Conservation (phyloP, 2,888 invertebrate genomes). For the Venusia cambrica region DNA sequence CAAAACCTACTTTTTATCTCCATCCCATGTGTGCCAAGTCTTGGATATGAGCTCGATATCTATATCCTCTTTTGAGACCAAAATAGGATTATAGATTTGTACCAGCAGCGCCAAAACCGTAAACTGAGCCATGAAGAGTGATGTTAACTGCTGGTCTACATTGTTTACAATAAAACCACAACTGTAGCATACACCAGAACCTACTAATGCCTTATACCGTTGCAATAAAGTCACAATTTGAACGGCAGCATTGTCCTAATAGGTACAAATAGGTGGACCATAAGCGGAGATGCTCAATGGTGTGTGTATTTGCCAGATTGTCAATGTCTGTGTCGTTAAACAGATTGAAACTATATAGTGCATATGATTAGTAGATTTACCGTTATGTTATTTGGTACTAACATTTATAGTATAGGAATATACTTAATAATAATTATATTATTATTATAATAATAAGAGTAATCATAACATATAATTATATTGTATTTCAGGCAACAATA, state of each 20-base stretch:
- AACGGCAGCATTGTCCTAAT: constrained; percentile 21
- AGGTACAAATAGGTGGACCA: constrained; percentile 31
- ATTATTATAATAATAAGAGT: too few relatives aligned
- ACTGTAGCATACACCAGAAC: constrained; percentile 14
- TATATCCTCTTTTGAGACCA: constrained; percentile 7
- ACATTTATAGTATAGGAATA: too few relatives aligned
- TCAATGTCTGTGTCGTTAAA: constrained; percentile 32
- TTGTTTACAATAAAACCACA: constrained; percentile 26
- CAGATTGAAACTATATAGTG: constrained; percentile 19
- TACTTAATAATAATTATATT: too few relatives aligned
- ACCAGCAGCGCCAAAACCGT: constrained; percentile 30
- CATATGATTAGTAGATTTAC: too few relatives aligned
- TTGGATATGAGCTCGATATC: too few relatives aligned
- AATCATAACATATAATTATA: too few relatives aligned
- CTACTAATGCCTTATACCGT: constrained; percentile 5
- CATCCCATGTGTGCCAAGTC: not conserved
- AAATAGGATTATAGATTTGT: constrained; percentile 26
- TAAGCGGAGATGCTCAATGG: constrained; percentile 34
- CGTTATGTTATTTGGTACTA: too few relatives aligned
- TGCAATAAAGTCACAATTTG: constrained; percentile 12
- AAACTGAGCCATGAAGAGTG: constrained; percentile 34
- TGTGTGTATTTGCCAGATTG: constrained; percentile 41
- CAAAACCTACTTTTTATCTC: too few relatives aligned
- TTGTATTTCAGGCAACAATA: too few relatives aligned
- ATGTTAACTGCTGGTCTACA: constrained; percentile 34